Conservation (phyloP, 2,888 invertebrate genomes). For the Lymantria dispar region DNA sequence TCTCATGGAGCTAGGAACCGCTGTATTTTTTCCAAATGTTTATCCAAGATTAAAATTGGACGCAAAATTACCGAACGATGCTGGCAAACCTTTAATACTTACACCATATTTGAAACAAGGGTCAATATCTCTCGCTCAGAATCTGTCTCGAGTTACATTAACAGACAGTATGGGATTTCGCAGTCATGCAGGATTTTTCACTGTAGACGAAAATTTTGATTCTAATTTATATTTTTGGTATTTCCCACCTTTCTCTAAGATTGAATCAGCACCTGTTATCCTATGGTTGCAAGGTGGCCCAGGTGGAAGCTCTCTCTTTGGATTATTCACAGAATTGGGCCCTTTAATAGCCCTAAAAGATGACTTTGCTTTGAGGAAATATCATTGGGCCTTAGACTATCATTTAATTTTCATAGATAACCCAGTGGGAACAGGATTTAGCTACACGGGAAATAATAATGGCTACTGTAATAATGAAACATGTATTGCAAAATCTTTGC, state of each 20-base stretch:
- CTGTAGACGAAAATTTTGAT: constrained; percentile 79
- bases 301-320: constrained; percentile 79
- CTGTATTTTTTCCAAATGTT: constrained; percentile 47
- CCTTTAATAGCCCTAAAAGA: constrained; percentile 73
- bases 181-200: constrained; percentile 85
- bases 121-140: constrained; percentile 68
- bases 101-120: constrained; percentile 82
- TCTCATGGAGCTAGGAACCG: constrained; percentile 11
- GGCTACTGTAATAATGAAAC: constrained; percentile 81
- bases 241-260: constrained; percentile 77
- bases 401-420: constrained; percentile 85
- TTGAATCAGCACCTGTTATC: constrained; percentile 68
- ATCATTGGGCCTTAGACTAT: constrained; percentile 82
- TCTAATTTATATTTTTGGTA: constrained; percentile 86
- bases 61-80: constrained; percentile 32
- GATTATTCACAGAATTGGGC: constrained; percentile 83
- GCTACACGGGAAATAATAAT: constrained; percentile 78
- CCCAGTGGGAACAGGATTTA: constrained; percentile 85
- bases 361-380: constrained; percentile 61
- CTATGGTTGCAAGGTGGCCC: constrained; percentile 84
- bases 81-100: constrained; percentile 77
- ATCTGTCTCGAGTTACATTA: constrained; percentile 56
- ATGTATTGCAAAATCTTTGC: constrained; percentile 80
- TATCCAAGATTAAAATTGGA: constrained; percentile 61
- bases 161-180: constrained; percentile 61